Base-by-base conservation (phyloP, 2,888 invertebrate genomes). In the Polymixis flavicincta region DNA sequence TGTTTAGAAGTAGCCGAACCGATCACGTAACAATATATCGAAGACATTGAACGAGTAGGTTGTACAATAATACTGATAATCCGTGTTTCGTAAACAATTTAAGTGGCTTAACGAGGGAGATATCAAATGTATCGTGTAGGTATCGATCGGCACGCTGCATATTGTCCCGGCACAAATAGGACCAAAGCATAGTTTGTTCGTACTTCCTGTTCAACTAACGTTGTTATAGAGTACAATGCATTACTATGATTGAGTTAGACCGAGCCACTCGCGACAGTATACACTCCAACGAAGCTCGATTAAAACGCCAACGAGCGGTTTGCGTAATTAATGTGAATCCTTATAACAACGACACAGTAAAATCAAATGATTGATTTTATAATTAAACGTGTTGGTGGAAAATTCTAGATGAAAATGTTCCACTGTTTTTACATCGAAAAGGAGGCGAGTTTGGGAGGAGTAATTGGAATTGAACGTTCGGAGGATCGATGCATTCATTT, bases 301-400 rank as follows among this genome's bases (percentile, higher is more conserved):
- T 83, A 78, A 85, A 85, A 80, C 83, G 71, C 63, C 76, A 67
- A 66, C 71, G 54, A 67, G 60, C 76, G 61, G 77, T 80, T 86
- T 78, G 61, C 73, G 74, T 85, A 88, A 87, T 87, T 87, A 87
- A 85, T 76, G 76, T 76, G 87, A 87, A 87, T 85, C 88, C 88
- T 82, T 88, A 87, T 76, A 81, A 74, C 76, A 74, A 78, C 76
- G 71, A 64, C 69, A 54, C 71, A 70, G 71, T 70, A 66, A 72
- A 82, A 78, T 74, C 67, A 71, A 79, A 75, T 74, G 79, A 87
- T 81, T 80, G 85, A 82, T 88, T 87, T 80, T 85, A 52, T 76
- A 80, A 82, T 84, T 84, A 85, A 88, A 87, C 71, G 69, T 77
- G 75, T 81, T 71, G 50, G 74, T 61, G 42, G 77, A 73, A 75